phyloP scores from a whole-genome alignment of 2,888 invertebrate species.

The Cinara cedri region DNA sequence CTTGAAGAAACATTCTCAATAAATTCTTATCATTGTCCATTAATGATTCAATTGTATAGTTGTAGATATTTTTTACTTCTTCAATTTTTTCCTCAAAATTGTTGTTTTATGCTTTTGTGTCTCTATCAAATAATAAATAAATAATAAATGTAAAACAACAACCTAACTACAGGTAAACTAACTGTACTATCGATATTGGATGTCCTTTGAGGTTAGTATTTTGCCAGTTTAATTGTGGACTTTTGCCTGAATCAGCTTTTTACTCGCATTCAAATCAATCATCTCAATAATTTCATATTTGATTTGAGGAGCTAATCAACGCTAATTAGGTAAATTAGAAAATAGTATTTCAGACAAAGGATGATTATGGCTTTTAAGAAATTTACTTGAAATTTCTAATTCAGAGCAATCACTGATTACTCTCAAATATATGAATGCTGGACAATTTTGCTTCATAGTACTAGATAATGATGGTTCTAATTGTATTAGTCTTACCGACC shows the following conservation, averaged over 20 bases:
- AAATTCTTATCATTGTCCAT: not conserved
- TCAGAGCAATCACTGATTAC: too few species aligned
- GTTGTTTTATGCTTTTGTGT: not conserved
- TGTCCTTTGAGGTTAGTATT: not conserved
- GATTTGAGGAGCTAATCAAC: not conserved
- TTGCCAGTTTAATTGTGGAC: not conserved
- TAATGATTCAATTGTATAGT: not conserved
- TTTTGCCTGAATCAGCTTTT: not conserved
- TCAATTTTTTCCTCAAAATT: not conserved
- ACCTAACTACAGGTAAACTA: too few species aligned
- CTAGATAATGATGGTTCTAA: too few species aligned
- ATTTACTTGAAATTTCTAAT: too few species aligned
- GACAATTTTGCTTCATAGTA: too few species aligned
- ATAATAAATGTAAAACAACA: too few species aligned
- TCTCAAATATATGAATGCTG: too few species aligned
- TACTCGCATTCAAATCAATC: not conserved
- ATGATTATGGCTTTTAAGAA: too few species aligned
- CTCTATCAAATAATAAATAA: too few species aligned
- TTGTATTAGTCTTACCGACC: too few species aligned
- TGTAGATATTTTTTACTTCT: not conserved
- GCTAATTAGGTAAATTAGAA: too few species aligned
- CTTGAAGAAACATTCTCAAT: not conserved
- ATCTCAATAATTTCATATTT: not conserved
- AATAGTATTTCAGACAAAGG: too few species aligned
- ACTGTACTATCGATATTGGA: not conserved